Evolutionary conservation across 1,140 invertebrate genomes (phyloP).

Genomic region (Pachyrhynchus sulphureomaculatus): DNA sequence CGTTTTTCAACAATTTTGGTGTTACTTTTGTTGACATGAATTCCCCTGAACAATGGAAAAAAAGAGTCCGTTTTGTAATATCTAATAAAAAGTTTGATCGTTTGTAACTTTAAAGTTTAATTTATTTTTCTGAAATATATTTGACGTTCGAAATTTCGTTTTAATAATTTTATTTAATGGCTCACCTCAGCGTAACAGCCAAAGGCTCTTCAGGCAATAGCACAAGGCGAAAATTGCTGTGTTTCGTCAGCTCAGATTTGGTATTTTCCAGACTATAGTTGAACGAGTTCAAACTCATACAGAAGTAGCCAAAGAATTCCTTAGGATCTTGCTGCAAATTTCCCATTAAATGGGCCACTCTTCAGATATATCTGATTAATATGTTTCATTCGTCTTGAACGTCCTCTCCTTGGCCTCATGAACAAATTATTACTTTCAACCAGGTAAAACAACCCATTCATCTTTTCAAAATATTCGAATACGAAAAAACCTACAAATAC

Average conservation of each 20-base stretch:
- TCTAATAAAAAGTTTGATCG: not conserved
- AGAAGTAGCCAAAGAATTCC: not conserved
- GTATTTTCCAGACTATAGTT: not conserved
- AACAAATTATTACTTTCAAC: not conserved
- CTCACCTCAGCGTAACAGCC: not conserved
- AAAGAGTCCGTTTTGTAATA: not conserved
- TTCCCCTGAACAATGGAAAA: not conserved
- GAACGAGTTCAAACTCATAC: not conserved
- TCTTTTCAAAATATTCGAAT: no score
- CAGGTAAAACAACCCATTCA: slow-evolving; percentile 22
- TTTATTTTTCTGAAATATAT: not conserved
- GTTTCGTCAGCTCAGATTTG: not conserved
- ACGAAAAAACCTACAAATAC: no score
- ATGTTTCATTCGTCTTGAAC: not conserved
- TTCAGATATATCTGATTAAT: not conserved
- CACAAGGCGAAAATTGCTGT: not conserved
- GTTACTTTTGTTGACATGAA: no score
- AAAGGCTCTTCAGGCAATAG: slow-evolving; percentile 26
- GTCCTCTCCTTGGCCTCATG: not conserved
- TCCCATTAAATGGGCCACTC: not conserved
- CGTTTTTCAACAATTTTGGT: not conserved
- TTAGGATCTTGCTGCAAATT: not conserved
- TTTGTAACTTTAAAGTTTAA: not conserved
- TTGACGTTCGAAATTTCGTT: not conserved
- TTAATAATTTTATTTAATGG: not conserved